phyloP scores from a whole-genome alignment of 2,888 invertebrate species.

The Toxonevra muliebris region DNA sequence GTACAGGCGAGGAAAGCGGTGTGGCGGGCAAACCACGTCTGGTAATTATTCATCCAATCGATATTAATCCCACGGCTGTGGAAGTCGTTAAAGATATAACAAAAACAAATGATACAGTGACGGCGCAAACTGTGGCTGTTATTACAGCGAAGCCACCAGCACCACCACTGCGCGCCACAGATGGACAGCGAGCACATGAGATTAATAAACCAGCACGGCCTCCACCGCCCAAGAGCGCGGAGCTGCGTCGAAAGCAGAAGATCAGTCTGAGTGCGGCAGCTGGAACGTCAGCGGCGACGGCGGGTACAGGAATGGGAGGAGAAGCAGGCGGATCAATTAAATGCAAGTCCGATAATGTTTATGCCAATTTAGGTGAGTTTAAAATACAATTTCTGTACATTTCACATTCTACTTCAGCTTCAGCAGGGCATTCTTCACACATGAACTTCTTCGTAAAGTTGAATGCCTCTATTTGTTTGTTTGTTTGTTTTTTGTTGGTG shows the following conservation, averaged over 20 bases:
- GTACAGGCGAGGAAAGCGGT: slow-evolving; percentile 60
- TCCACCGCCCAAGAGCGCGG: slow-evolving; percentile 77
- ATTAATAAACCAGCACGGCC: slow-evolving; percentile 75
- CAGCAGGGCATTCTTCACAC: not conserved
- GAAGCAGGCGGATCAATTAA: slow-evolving; percentile 56
- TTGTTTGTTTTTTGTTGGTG: no score
- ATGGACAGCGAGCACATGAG: slow-evolving; percentile 62
- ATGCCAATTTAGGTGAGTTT: slow-evolving; percentile 80
- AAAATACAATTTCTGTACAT: not conserved
- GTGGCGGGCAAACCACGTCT: slow-evolving; percentile 73
- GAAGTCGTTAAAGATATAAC: slow-evolving; percentile 78
- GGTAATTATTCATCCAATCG: slow-evolving; percentile 88
- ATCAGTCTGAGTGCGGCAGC: slow-evolving; percentile 51
- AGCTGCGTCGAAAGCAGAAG: slow-evolving; percentile 71
- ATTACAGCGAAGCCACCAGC: slow-evolving; percentile 75
- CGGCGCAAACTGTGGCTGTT: slow-evolving; percentile 60
- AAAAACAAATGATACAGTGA: slow-evolving; percentile 59
- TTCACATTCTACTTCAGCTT: not conserved
- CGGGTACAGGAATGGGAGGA: slow-evolving; percentile 34
- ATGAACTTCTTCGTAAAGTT: not conserved
- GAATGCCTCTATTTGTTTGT: no score
- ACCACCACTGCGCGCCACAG: slow-evolving; percentile 73
- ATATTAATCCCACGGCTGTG: slow-evolving; percentile 82
- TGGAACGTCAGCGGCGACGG: slow-evolving; percentile 27
- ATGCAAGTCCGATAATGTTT: slow-evolving; percentile 72